Evolutionary conservation across 2,888 invertebrate genomes (phyloP).

Genomic region (Periphyllus acericola): DNA sequence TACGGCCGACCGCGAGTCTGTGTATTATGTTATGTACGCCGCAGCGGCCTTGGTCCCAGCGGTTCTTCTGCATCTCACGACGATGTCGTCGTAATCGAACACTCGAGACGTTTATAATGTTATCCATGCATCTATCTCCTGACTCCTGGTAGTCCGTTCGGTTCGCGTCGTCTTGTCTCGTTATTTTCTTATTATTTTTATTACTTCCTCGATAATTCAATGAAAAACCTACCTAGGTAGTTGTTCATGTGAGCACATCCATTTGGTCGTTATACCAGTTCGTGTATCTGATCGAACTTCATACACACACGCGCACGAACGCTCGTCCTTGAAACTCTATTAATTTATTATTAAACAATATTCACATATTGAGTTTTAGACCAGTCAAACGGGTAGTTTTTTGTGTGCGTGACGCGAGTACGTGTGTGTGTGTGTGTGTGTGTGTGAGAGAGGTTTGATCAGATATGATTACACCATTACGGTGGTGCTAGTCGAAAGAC

Average conservation of each 20-base stretch:
- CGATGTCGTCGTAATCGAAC: neutral
- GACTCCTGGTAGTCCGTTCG: neutral
- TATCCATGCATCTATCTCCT: neutral
- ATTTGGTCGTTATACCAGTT: neutral
- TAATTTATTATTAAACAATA: too few species aligned
- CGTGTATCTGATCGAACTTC: neutral
- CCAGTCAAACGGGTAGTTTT: constrained; percentile 52
- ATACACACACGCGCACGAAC: too few species aligned
- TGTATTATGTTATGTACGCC: neutral
- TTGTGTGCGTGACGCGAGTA: neutral
- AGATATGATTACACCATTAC: too few species aligned
- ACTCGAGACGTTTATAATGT: neutral
- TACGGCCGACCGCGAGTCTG: neutral
- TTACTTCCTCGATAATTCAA: constrained; percentile 43
- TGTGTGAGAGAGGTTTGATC: too few species aligned
- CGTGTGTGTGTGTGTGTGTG: too few species aligned
- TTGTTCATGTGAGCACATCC: neutral
- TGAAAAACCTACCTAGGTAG: constrained; percentile 15
- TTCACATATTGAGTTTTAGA: neutral
- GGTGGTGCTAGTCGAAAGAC: too few species aligned
- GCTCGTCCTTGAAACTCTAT: constrained; percentile 21
- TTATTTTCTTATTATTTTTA: neutral
- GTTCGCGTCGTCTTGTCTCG: neutral
- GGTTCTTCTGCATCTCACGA: constrained; percentile 36
- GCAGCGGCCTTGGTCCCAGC: constrained; percentile 21